These are phyloP conservation scores for Xanthorhoe designata DNA, from an alignment of 2,888 invertebrate species.

Conservation along the genomic window DNA sequence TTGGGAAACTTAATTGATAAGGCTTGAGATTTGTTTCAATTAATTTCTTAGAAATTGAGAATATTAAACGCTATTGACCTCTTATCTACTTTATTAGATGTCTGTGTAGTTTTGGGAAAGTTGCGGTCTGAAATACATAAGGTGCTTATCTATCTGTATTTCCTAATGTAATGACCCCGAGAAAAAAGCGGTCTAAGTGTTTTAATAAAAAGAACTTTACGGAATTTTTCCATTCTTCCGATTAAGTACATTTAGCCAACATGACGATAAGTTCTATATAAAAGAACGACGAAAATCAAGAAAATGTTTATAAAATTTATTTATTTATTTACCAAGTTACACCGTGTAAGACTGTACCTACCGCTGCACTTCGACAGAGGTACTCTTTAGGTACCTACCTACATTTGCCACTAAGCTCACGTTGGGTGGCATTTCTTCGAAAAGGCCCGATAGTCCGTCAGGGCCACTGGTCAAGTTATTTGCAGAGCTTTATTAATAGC, in stretches of 20 bases:
- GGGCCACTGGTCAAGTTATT: slow-evolving; percentile 57
- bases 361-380: too few species aligned
- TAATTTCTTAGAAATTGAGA: too few species aligned
- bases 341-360: too few species aligned
- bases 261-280: neutral
- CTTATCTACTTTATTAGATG: slow-evolving; percentile 22
- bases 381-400: too few species aligned
- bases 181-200: too few species aligned
- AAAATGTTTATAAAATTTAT: too few species aligned
- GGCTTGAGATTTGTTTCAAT: too few species aligned
- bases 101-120: neutral
- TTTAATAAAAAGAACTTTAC: neutral
- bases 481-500: slow-evolving; percentile 58
- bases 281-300: neutral
- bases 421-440: slow-evolving; percentile 47
- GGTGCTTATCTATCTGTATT: neutral
- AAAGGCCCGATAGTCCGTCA: slow-evolving; percentile 50
- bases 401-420: neutral
- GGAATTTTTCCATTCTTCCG: neutral
- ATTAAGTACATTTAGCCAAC: neutral
- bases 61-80: slow-evolving; percentile 36
- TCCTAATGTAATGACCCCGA: too few species aligned
- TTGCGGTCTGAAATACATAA: neutral
- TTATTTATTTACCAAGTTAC: too few species aligned
- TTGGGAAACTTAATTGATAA: too few species aligned